Evolutionary conservation across 2,113 vertebrate species (phyloP).

Genomic region (Tetraodon nigroviridis): DNA sequence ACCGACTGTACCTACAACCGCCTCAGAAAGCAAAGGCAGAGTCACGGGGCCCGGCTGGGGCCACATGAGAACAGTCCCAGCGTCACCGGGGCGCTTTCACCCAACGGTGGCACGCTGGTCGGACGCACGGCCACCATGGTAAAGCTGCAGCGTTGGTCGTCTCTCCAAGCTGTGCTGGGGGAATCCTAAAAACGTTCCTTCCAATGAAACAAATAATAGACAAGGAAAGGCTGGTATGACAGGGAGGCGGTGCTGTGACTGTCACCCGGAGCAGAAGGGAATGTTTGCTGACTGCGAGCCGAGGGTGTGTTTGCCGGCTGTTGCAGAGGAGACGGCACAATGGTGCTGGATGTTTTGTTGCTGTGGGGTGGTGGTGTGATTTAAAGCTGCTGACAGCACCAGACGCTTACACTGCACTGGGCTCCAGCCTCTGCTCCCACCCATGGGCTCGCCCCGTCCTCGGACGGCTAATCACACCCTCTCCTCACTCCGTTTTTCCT

Average conservation of each 20-base stretch:
- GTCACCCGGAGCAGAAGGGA: slow-evolving; percentile 21
- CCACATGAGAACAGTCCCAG: too few species aligned
- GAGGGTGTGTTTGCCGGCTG: slow-evolving; percentile 63
- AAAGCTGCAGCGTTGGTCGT: too few species aligned
- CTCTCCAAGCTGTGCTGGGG: too few species aligned
- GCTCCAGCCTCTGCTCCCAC: slow-evolving; percentile 73
- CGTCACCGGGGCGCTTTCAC: too few species aligned
- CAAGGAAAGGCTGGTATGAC: not conserved
- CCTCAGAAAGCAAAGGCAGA: not conserved
- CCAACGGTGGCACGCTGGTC: too few species aligned
- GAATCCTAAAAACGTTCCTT: not conserved
- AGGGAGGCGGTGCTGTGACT: not conserved
- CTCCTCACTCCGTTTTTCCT: slow-evolving; percentile 9
- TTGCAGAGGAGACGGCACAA: slow-evolving; percentile 73
- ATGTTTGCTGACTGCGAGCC: slow-evolving; percentile 63
- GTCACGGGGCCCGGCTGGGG: too few species aligned
- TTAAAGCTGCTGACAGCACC: slow-evolving; percentile 88
- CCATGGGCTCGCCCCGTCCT: slow-evolving; percentile 78
- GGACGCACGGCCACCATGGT: too few species aligned
- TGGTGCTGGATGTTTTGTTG: slow-evolving; percentile 74
- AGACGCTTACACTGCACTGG: slow-evolving; percentile 81
- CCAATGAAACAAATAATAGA: slow-evolving; percentile 4
- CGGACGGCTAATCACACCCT: slow-evolving; percentile 27
- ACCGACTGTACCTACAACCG: slow-evolving; percentile 15
- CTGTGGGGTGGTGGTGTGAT: slow-evolving; percentile 79